Conservation (phyloP, 1,140 invertebrate species). For the Cylas formicarius region DNA sequence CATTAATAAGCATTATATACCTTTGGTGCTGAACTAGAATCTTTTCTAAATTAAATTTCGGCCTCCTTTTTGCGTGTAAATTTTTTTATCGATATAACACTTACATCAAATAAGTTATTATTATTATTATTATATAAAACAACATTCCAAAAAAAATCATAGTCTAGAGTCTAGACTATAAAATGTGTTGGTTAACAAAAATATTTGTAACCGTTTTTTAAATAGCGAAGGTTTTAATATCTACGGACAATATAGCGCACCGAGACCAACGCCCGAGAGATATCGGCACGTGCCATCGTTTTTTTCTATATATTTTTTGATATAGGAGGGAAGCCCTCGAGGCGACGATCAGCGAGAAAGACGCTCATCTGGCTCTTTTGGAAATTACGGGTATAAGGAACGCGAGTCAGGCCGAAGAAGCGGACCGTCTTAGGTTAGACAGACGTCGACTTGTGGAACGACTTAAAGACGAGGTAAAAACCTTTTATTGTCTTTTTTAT, state of each 20-base stretch:
- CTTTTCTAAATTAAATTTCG: too few species aligned
- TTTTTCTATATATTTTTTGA: slow-evolving; percentile 3
- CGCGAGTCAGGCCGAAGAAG: slow-evolving; percentile 53
- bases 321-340: slow-evolving; percentile 60
- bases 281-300: not conserved
- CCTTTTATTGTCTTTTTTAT: not conserved
- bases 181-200: too few species aligned
- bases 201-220: too few species aligned
- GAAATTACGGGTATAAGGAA: slow-evolving; percentile 70
- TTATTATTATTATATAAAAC: too few species aligned
- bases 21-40: too few species aligned
- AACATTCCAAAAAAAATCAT: too few species aligned
- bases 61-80: too few species aligned
- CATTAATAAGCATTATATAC: too few species aligned
- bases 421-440: slow-evolving; percentile 56
- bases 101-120: too few species aligned
- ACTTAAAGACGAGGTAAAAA: slow-evolving; percentile 59
- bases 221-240: not conserved
- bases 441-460: slow-evolving; percentile 55
- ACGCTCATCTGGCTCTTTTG: slow-evolving; percentile 73
- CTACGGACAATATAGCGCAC: not conserved
- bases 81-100: too few species aligned
- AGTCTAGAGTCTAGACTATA: too few species aligned
- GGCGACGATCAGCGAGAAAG: slow-evolving; percentile 77
- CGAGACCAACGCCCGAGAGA: too few species aligned